Conservation (phyloP, 1,140 invertebrate genomes). For the Philopotamus ludificatus region DNA sequence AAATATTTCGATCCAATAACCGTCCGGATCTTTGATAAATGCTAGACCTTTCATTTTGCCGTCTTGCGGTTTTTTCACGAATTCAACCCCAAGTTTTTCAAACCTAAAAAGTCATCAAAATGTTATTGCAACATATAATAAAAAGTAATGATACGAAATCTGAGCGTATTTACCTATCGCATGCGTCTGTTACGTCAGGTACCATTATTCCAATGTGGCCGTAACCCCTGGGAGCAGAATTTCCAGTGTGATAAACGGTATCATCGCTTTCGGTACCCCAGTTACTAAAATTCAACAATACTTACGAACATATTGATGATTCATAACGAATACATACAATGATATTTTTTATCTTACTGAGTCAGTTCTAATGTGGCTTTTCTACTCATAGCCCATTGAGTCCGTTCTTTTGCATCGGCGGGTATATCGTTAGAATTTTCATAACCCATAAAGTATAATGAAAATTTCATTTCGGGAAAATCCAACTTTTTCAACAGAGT, state of each 20-base stretch:
- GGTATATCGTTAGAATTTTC: constrained; percentile 75
- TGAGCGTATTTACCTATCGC: constrained; percentile 57
- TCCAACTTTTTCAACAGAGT: constrained; percentile 83
- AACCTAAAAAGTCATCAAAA: constrained; percentile 65
- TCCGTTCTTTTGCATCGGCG: constrained; percentile 64
- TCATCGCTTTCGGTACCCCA: constrained; percentile 91
- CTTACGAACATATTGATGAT: too few species aligned
- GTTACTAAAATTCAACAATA: constrained; percentile 65
- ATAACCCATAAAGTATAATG: constrained; percentile 92
- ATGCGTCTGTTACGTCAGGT: constrained; percentile 83
- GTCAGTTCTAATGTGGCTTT: constrained; percentile 92
- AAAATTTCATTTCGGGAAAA: constrained; percentile 87
- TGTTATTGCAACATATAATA: constrained; percentile 19
- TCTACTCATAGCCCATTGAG: constrained; percentile 74
- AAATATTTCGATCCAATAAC: constrained; percentile 96
- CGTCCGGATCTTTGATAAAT: constrained; percentile 94
- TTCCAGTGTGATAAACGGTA: constrained; percentile 85
- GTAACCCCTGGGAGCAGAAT: constrained; percentile 85
- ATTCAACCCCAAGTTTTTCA: constrained; percentile 81
- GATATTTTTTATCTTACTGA: too few species aligned
- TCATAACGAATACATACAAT: too few species aligned
- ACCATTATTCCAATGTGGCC: constrained; percentile 91
- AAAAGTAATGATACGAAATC: constrained; percentile 3
- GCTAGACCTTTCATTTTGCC: constrained; percentile 93
- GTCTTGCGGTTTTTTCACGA: constrained; percentile 86